A percentile compares a stretch with the other conserved stretches of the same genome.
These are phyloP conservation scores for Pelusios castaneus DNA, from an alignment of 2,113 vertebrate species.

Conservation along the genomic window DNA sequence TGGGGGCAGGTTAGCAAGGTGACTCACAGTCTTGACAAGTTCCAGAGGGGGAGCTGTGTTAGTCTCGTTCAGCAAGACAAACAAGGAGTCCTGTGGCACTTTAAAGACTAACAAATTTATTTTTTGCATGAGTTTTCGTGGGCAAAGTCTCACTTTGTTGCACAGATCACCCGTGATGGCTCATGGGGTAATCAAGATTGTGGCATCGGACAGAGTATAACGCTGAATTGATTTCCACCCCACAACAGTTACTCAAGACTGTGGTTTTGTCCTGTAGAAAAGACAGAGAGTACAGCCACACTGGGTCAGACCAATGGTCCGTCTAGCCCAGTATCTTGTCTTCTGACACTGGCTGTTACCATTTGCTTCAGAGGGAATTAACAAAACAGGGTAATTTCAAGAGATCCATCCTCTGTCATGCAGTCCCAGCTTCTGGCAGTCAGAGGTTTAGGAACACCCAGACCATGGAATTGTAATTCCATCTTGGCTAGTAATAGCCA, in stretches of 20 bases:
- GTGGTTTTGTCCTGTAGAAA: background rate
- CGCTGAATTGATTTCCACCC: background rate
- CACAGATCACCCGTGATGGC: no score
- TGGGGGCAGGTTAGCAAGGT: background rate
- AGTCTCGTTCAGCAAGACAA: no score
- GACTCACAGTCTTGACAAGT: background rate
- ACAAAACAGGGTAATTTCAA: background rate
- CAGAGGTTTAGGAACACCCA: background rate
- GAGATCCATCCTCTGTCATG: background rate
- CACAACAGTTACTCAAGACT: background rate
- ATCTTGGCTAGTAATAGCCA: background rate
- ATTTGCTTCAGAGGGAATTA: background rate
- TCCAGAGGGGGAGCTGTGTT: no score
- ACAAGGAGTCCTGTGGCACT: no score
- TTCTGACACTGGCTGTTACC: background rate
- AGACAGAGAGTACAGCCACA: background rate
- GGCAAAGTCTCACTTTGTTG: no score
- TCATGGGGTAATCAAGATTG: no score
- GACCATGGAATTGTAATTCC: background rate
- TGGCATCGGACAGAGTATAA: no score
- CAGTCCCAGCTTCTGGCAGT: background rate
- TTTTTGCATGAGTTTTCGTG: no score
- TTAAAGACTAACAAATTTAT: no score
- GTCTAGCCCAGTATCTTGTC: background rate
- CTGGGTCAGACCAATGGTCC: background rate